Evolutionary conservation across 2,797 vertebrate species (phyloP).

Genomic region (Coilia nasus): DNA sequence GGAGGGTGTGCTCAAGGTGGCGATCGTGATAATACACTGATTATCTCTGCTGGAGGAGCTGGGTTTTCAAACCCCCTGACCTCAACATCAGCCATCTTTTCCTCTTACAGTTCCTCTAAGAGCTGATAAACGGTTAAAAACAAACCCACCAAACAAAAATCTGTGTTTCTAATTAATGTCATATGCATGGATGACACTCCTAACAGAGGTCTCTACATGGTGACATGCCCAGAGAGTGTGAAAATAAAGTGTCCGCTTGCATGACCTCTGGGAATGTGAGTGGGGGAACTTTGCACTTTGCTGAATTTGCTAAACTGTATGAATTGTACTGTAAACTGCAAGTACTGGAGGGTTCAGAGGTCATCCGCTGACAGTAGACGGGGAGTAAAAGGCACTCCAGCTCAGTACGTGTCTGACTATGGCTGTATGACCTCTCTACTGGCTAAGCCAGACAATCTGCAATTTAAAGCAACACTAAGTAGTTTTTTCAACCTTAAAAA

Average conservation of each 20-base stretch:
- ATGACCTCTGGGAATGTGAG: not conserved
- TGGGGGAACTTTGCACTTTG: not conserved
- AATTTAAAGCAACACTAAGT: too few species aligned
- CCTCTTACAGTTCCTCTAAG: not conserved
- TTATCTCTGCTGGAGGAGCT: not conserved
- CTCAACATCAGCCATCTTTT: not conserved
- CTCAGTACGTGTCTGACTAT: not conserved
- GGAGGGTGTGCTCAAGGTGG: not conserved
- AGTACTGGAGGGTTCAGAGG: not conserved
- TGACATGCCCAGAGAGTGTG: not conserved
- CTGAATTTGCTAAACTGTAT: not conserved
- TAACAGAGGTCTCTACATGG: not conserved
- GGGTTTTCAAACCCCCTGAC: not conserved
- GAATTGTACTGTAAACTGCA: too few species aligned
- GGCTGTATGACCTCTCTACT: not conserved
- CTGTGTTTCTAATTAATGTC: not conserved
- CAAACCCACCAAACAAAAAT: not conserved
- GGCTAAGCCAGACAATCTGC: slow-evolving; percentile 52
- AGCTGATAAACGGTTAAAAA: not conserved
- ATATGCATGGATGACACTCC: not conserved
- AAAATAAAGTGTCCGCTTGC: not conserved
- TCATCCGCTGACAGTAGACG: not conserved
- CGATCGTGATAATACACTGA: not conserved
- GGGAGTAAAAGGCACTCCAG: not conserved
- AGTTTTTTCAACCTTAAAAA: too few species aligned